Evolutionary conservation across 2,113 vertebrate species (phyloP).

Genomic region (Eublepharis macularius): DNA sequence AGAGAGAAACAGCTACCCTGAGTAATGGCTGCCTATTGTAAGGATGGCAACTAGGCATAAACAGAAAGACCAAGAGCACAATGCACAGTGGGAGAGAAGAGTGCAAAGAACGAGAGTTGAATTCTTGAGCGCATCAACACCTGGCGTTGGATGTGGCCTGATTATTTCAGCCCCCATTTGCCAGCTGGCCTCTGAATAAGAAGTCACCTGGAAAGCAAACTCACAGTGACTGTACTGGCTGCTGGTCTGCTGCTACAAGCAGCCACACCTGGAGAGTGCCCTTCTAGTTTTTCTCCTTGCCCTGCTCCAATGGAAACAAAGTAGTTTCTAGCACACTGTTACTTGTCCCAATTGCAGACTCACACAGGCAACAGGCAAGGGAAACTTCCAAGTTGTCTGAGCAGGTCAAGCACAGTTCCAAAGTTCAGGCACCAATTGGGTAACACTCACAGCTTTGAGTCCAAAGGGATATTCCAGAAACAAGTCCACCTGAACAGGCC

Average conservation of each 20-base stretch:
- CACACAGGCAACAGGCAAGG: no score
- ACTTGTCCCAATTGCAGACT: no score
- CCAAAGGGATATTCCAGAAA: no score
- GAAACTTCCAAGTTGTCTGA: no score
- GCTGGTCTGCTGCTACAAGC: not conserved
- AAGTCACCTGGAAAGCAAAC: not conserved
- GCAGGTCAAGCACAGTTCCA: no score
- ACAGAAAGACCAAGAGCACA: not conserved
- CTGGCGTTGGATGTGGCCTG: constrained; percentile 10
- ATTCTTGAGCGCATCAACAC: constrained; percentile 20
- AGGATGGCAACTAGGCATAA: not conserved
- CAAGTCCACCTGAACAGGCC: no score
- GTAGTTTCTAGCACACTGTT: not conserved
- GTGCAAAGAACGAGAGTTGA: no score
- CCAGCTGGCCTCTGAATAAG: not conserved
- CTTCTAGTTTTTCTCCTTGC: not conserved
- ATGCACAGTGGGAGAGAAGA: not conserved
- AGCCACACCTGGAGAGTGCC: not conserved
- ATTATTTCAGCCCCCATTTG: not conserved
- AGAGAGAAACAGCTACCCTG: constrained; percentile 21
- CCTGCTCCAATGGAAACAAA: not conserved
- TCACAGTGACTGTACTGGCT: not conserved
- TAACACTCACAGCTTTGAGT: no score
- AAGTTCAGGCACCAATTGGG: no score
- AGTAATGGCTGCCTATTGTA: not conserved